A percentile compares a stretch with the other conserved stretches of the same genome.
Evolutionary conservation across 1,140 invertebrate genomes (phyloP).

Genomic region (Ceratina japonica): DNA sequence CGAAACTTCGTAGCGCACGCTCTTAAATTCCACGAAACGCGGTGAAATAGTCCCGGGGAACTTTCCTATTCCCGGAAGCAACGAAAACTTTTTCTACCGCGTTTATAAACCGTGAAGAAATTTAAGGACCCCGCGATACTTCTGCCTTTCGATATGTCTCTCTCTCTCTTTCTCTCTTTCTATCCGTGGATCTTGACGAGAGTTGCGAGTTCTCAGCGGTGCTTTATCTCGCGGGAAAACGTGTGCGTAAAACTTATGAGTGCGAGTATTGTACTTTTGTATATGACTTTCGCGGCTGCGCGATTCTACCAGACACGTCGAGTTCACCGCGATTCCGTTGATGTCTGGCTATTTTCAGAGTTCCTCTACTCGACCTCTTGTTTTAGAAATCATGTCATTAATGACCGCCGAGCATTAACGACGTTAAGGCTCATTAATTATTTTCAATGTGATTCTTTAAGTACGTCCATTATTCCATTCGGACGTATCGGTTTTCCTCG

Average conservation of each 20-base stretch:
- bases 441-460: too few species aligned
- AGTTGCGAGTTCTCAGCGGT: neutral
- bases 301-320: neutral
- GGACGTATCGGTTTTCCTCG: neutral
- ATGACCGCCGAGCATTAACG: too few species aligned
- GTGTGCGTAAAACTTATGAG: neutral
- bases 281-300: neutral
- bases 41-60: slow-evolving; percentile 13
- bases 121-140: neutral
- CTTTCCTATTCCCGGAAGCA: slow-evolving; percentile 3
- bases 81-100: slow-evolving; percentile 20
- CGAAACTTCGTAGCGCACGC: neutral
- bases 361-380: too few species aligned
- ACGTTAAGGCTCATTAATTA: too few species aligned
- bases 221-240: neutral
- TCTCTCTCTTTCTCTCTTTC: neutral
- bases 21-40: slow-evolving; percentile 16
- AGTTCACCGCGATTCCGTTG: neutral
- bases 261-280: neutral
- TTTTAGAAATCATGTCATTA: too few species aligned
- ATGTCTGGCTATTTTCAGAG: too few species aligned
- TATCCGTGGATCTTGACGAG: neutral
- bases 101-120: slow-evolving; percentile 37
- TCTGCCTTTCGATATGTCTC: too few species aligned
- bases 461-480: too few species aligned